These are phyloP conservation scores for Otus sunia DNA, from an alignment of 2,113 vertebrate genomes.

Conservation along the genomic window DNA sequence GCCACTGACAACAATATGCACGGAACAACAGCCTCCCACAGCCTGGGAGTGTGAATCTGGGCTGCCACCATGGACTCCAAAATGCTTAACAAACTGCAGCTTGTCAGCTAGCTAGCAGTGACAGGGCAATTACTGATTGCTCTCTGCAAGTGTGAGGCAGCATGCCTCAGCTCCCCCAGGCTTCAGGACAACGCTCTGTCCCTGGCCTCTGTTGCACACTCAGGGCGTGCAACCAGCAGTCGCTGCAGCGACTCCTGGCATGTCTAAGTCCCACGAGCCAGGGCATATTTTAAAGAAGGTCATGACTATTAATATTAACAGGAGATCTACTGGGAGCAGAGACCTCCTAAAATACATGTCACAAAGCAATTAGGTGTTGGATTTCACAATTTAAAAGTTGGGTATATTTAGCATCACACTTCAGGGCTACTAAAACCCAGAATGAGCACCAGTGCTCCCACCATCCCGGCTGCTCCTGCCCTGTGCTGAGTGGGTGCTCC, in stretches of 20 bases:
- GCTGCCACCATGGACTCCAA: accelerated
- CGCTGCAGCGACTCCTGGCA: not conserved
- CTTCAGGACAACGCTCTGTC: accelerated
- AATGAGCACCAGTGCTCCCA: not conserved
- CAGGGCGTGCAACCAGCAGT: accelerated
- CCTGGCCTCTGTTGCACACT: accelerated
- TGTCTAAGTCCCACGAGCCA: not conserved
- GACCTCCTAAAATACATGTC: not conserved
- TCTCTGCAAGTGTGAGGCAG: not conserved
- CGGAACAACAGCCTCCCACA: not conserved
- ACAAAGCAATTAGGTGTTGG: conserved; percentile 15
- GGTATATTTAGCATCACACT: not conserved
- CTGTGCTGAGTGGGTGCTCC: accelerated
- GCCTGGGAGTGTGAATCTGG: not conserved
- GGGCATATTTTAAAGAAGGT: conserved; percentile 8
- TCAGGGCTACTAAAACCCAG: not conserved
- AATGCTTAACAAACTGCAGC: not conserved
- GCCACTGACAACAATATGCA: accelerated
- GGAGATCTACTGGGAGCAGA: not conserved
- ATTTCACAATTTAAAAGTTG: conserved; percentile 11
- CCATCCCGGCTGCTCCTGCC: accelerated
- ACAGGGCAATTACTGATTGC: not conserved
- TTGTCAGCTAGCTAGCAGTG: not conserved
- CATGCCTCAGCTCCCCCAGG: not conserved
- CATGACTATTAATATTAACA: conserved; percentile 35